A percentile compares a stretch with the other conserved stretches of the same genome.
phyloP scores from a whole-genome alignment of 2,113 vertebrate species.

The Trichomycterus rosablanca region DNA sequence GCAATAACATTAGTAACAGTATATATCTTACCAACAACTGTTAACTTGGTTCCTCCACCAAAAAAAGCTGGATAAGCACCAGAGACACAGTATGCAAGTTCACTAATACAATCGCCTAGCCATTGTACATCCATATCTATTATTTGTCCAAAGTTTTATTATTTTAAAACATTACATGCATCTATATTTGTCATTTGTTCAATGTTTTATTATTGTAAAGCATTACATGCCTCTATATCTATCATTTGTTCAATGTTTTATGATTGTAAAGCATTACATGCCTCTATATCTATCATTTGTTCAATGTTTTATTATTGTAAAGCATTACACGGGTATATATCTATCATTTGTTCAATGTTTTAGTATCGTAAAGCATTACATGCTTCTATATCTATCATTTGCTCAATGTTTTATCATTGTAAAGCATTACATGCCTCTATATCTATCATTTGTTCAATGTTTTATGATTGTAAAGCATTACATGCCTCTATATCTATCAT shows the following conservation, averaged over 20 bases:
- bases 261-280: neutral
- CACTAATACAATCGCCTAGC: conserved; percentile 5
- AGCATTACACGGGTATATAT: neutral
- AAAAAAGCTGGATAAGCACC: conserved; percentile 45
- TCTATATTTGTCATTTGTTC: conserved; percentile 6
- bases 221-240: neutral
- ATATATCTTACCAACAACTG: conserved; percentile 45
- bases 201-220: neutral
- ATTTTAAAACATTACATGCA: neutral
- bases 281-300: conserved; percentile 6
- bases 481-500: no score
- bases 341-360: conserved; percentile 13
- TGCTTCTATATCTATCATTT: no score
- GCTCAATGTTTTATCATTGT: no score
- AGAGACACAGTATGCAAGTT: conserved; percentile 5
- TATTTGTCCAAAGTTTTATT: neutral
- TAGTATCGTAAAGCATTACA: no score
- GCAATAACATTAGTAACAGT: no score
- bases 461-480: no score
- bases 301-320: neutral
- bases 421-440: no score
- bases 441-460: no score
- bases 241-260: neutral
- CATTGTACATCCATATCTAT: neutral
- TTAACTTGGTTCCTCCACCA: conserved; percentile 52